A percentile compares a stretch with the other conserved stretches of the same genome.
Conservation (phyloP, 2,113 vertebrate genomes). For the Syrmaticus mikado region DNA sequence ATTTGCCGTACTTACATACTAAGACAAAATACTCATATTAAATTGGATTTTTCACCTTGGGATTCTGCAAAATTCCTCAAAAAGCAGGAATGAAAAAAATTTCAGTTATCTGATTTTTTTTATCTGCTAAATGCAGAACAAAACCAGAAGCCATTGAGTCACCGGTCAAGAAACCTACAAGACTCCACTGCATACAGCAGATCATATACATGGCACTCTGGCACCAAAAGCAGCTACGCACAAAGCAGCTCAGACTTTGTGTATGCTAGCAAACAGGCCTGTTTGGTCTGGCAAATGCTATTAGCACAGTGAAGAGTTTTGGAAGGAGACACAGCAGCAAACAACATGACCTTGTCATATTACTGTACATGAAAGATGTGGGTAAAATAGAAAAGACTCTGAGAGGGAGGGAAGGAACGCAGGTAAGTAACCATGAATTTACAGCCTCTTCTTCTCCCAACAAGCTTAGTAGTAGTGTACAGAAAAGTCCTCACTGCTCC, state of each 20-base stretch:
- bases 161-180: neutral
- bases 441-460: neutral
- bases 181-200: neutral
- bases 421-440: neutral
- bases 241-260: neutral
- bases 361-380: fast-evolving
- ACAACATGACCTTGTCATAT: neutral
- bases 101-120: no score
- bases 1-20: neutral
- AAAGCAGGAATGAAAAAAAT: neutral
- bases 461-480: neutral
- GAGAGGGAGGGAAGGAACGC: neutral
- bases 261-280: neutral
- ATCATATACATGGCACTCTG: neutral
- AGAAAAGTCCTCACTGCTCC: neutral
- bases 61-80: neutral
- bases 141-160: neutral
- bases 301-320: neutral
- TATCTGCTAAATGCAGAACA: neutral
- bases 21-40: neutral
- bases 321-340: neutral
- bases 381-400: neutral
- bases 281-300: neutral
- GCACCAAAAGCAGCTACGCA: neutral
- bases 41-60: neutral